phyloP scores from a whole-genome alignment of 2,888 invertebrate species.

The Troilus luridus region DNA sequence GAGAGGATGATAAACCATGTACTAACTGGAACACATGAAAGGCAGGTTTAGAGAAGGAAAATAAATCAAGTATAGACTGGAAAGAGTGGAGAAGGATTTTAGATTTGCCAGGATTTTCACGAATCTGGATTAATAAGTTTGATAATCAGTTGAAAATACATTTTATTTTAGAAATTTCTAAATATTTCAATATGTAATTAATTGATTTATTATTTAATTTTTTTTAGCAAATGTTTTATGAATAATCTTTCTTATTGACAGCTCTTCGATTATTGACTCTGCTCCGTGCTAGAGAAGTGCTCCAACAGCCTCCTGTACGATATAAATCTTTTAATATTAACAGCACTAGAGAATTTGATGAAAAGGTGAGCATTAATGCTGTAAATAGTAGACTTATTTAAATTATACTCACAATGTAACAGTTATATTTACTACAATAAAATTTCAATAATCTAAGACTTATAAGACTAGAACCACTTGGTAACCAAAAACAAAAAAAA shows the following conservation, averaged over 20 bases:
- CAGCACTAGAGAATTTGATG: constrained; percentile 83
- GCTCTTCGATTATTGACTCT: neutral
- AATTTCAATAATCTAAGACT: no score
- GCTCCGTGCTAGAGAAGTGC: constrained; percentile 24
- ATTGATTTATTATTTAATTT: neutral
- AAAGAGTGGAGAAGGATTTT: neutral
- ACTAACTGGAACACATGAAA: neutral
- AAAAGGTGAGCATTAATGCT: constrained; percentile 74
- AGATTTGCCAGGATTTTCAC: neutral
- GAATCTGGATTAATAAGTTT: neutral
- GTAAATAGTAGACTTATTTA: constrained; percentile 61
- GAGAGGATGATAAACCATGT: neutral
- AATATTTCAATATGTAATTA: neutral
- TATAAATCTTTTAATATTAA: constrained; percentile 72
- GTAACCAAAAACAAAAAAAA: no score
- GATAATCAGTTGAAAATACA: neutral
- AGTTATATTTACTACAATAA: neutral
- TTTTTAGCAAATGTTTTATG: neutral
- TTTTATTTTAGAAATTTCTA: neutral
- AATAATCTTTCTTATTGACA: constrained; percentile 4
- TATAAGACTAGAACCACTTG: no score
- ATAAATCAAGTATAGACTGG: neutral
- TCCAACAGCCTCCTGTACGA: constrained; percentile 42
- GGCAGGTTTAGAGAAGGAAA: neutral
- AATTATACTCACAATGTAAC: neutral